These are phyloP conservation scores for Poeciliopsis infans DNA, from an alignment of 2,797 vertebrate species.

Conservation along the genomic window DNA sequence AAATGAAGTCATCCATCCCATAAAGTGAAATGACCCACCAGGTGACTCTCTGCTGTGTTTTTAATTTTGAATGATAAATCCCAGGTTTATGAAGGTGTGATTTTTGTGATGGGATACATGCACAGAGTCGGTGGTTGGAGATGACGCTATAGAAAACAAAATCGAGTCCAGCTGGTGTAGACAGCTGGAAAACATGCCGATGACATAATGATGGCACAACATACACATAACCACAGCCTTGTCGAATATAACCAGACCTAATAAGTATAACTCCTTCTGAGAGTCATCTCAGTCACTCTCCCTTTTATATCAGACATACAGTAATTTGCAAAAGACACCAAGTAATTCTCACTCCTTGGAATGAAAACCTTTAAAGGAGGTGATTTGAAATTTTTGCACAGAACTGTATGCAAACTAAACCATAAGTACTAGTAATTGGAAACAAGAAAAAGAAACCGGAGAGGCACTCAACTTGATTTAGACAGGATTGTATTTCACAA, in stretches of 20 bases:
- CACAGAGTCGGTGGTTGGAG: conserved; percentile 16
- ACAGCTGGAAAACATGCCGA: conserved; percentile 73
- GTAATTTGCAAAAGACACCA: not conserved
- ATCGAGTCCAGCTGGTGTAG: conserved; percentile 58
- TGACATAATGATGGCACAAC: conserved; percentile 63
- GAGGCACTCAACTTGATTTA: conserved; percentile 48
- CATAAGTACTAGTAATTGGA: conserved; percentile 36
- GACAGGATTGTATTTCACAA: conserved; percentile 45
- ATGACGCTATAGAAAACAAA: conserved; percentile 49
- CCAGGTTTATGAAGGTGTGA: not conserved
- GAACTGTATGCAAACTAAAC: conserved; percentile 4
- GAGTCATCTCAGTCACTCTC: not conserved
- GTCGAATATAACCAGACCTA: conserved; percentile 44
- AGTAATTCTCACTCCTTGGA: not conserved
- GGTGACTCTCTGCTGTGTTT: not conserved
- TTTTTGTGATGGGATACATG: not conserved
- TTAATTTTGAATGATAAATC: not conserved
- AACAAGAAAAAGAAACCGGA: conserved; percentile 47
- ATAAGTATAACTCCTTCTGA: conserved; percentile 18
- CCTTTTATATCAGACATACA: conserved; percentile 24
- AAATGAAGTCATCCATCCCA: not conserved
- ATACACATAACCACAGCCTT: conserved; percentile 13
- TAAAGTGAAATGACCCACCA: not conserved
- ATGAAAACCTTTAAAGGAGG: not conserved
- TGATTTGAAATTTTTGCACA: not conserved